Evolutionary conservation across 1,140 invertebrate species (phyloP), one percentile per base, ranked within the genome.

Genomic region (Ptiloglossa arizonensis): DNA sequence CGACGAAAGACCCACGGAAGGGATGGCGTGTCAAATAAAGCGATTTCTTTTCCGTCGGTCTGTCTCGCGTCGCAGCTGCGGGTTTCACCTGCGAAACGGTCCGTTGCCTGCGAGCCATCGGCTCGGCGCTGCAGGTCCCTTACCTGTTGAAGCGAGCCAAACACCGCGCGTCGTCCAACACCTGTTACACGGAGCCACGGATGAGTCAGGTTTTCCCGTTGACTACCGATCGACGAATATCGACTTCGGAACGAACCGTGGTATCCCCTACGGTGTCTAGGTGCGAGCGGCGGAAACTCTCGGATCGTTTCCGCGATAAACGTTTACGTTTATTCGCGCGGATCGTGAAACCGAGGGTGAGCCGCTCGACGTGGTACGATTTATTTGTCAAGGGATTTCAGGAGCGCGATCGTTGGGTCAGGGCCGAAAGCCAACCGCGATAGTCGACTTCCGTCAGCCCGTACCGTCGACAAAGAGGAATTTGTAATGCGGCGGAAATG

Each of bases 41-140:
- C 82, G 74, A 85, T 82, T 85, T 81, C 82, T 85, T 75, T 68
- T 54, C 38, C 38, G 27, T 22, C 64, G 52, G 41, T 73, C 72
- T 64, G 46, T 67, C 52, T 72, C 52, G 54, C 69, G 63, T 80
- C 64, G 70, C 83, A 86, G 83, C 85, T 86, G 85, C 74, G 68
- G 68, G 73, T 64, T 83, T 86, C 85, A 86, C 83, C 85, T 86
- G 85, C 84, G 81, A 83, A 86, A 86, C 85, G 82, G 81, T 86
- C 57, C 71, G 83, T 70, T 82, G 64, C 72, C 71, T 85, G 70
- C 59, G 60, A 82, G 60, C 82, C 71, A 74, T 64, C 80, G 69
- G 35, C 80, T 64, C 80, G 69, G 35, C 80, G 44, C 64, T 79
- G 70, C 66, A 72, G 66, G 59, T 62, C 66, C 78, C 69, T 76